These are phyloP conservation scores for Camptogramma bilineatum DNA, from an alignment of 2,888 invertebrate species.

Conservation along the genomic window DNA sequence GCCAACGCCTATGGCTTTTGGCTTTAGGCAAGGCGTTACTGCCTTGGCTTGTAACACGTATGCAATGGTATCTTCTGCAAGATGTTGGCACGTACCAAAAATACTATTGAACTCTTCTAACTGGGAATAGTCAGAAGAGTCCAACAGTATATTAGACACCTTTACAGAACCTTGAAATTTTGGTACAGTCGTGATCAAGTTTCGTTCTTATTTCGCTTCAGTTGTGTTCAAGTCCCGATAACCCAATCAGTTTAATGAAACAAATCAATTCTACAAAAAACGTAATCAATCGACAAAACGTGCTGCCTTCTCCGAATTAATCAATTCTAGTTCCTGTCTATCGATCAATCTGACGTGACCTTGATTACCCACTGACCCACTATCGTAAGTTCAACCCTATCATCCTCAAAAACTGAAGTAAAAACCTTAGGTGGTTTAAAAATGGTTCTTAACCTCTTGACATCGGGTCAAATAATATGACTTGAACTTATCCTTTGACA, in stretches of 20 bases:
- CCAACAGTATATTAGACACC: no score
- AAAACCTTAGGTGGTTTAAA: background rate
- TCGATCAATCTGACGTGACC: constrained; percentile 25
- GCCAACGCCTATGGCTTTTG: no score
- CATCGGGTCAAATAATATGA: no score
- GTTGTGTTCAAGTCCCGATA: background rate
- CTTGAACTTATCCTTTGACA: no score
- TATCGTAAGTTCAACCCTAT: constrained; percentile 19
- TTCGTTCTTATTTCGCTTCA: background rate
- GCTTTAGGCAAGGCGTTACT: no score
- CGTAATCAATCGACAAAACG: constrained; percentile 9
- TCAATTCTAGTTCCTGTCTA: constrained; percentile 13
- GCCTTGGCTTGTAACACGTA: no score
- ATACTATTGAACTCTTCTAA: no score
- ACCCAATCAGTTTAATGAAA: background rate
- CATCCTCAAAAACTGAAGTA: constrained; percentile 14
- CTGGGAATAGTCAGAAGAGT: no score
- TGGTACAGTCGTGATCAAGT: background rate
- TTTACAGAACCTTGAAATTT: no score
- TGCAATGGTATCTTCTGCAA: no score
- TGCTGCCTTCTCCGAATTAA: constrained; percentile 11
- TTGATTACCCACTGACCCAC: constrained; percentile 21
- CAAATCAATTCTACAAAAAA: constrained; percentile 14
- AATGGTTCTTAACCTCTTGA: no score
- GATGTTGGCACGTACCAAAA: no score